Evolutionary conservation across 2,113 vertebrate genomes (phyloP).

Genomic region (Salvelinus namaycush): DNA sequence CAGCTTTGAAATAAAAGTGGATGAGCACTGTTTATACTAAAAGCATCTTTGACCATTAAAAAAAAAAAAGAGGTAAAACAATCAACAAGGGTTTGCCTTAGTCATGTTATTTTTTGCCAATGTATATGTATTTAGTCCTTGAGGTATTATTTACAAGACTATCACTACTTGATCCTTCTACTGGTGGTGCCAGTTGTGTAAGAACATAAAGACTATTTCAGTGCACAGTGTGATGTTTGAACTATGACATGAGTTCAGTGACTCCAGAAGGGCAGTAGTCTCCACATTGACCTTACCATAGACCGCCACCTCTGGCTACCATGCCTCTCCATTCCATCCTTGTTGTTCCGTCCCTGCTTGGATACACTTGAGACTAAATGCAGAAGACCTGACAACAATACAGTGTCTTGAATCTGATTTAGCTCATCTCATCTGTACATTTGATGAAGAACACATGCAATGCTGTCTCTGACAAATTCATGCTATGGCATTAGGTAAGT

Average conservation of each 20-base stretch:
- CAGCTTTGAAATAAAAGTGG: constrained; percentile 44
- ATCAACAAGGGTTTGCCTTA: neutral
- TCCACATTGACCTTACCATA: too few relatives aligned
- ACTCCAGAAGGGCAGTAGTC: too few relatives aligned
- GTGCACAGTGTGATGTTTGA: neutral
- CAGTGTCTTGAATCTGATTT: too few relatives aligned
- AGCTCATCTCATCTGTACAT: too few relatives aligned
- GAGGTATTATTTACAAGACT: neutral
- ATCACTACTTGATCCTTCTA: neutral
- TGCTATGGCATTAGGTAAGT: neutral
- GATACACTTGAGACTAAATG: too few relatives aligned
- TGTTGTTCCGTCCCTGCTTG: too few relatives aligned
- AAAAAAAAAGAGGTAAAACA: neutral
- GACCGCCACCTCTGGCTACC: too few relatives aligned
- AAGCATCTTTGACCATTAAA: neutral
- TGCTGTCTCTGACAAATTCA: neutral
- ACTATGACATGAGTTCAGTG: too few relatives aligned
- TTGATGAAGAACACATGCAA: too few relatives aligned
- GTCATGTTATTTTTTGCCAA: neutral
- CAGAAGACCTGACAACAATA: too few relatives aligned
- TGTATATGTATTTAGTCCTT: neutral
- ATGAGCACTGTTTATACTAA: constrained; percentile 8
- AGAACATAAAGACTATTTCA: neutral
- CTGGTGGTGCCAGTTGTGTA: neutral
- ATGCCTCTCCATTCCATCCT: too few relatives aligned